Evolutionary conservation across 1,140 invertebrate species (phyloP).

Genomic region (Philopotamus ludificatus): DNA sequence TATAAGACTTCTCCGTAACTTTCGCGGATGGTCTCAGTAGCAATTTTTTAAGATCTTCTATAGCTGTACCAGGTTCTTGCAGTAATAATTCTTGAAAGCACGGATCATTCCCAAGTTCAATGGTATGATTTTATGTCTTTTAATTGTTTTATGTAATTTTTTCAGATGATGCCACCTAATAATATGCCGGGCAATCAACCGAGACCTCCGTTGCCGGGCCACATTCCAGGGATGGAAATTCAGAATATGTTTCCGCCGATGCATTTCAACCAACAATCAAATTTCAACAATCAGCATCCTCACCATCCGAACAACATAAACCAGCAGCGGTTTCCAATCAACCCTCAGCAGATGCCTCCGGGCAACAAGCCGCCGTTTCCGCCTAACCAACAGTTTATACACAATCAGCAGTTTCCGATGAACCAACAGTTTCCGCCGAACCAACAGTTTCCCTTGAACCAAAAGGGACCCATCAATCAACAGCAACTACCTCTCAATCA

Average conservation of each 20-base stretch:
- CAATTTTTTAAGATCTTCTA: too few relatives aligned
- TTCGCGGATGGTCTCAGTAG: too few relatives aligned
- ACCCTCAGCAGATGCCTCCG: not conserved
- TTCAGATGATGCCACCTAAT: slow-evolving; percentile 22
- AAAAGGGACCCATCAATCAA: slow-evolving; percentile 12
- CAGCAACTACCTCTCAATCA: slow-evolving; percentile 18
- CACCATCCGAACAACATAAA: slow-evolving; percentile 6
- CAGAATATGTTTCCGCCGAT: slow-evolving; percentile 16
- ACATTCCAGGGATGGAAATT: slow-evolving; percentile 3
- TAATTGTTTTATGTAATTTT: slow-evolving; percentile 3
- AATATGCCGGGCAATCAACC: slow-evolving; percentile 10
- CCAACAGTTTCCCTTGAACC: slow-evolving; percentile 5
- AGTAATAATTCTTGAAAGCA: too few relatives aligned
- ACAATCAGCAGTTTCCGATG: slow-evolving; percentile 5
- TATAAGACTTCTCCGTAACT: too few relatives aligned
- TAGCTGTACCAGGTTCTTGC: too few relatives aligned
- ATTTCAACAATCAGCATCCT: slow-evolving; percentile 7
- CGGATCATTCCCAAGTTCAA: too few relatives aligned
- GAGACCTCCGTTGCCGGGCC: slow-evolving; percentile 2
- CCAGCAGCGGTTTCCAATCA: slow-evolving; percentile 16
- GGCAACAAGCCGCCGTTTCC: slow-evolving; percentile 14
- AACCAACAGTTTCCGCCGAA: slow-evolving; percentile 13
- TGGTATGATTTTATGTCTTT: not conserved
- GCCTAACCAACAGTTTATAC: slow-evolving; percentile 5
- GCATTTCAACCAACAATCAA: slow-evolving; percentile 20